These are phyloP conservation scores for Halyomorpha halys DNA, from an alignment of 1,140 invertebrate species.

Conservation along the genomic window DNA sequence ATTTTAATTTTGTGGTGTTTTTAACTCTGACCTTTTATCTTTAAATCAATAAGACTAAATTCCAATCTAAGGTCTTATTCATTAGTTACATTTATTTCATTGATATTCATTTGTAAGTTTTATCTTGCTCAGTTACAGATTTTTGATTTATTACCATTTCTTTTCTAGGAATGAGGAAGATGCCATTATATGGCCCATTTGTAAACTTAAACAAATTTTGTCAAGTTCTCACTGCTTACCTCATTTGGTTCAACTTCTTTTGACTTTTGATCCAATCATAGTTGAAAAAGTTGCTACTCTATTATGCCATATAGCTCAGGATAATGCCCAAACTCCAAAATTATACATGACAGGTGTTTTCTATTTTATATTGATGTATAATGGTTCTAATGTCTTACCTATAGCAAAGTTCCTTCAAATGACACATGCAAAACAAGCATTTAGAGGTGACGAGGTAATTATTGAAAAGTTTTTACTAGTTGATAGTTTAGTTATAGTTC, in stretches of 20 bases:
- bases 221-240: constrained; percentile 82
- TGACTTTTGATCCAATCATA: constrained; percentile 95
- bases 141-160: constrained; percentile 28
- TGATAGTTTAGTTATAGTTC: too few species aligned
- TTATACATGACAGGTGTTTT: constrained; percentile 93
- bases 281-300: constrained; percentile 81
- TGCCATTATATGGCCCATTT: constrained; percentile 88
- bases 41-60: too few species aligned
- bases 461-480: too few species aligned
- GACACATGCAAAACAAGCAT: constrained; percentile 91
- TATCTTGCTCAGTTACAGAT: neutral
- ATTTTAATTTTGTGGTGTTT: too few species aligned
- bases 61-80: too few species aligned
- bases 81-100: neutral
- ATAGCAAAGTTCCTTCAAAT: constrained; percentile 88
- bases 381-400: constrained; percentile 93
- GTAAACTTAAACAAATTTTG: constrained; percentile 78
- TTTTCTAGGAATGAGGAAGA: constrained; percentile 65
- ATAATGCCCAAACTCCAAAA: constrained; percentile 90
- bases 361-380: constrained; percentile 99
- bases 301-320: constrained; percentile 80
- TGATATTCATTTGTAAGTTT: neutral
- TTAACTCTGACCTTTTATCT: too few species aligned
- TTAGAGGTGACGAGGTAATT: constrained; percentile 70
- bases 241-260: constrained; percentile 88